Conservation (phyloP, 2,888 invertebrate species). For the Pediacus dermestoides region DNA sequence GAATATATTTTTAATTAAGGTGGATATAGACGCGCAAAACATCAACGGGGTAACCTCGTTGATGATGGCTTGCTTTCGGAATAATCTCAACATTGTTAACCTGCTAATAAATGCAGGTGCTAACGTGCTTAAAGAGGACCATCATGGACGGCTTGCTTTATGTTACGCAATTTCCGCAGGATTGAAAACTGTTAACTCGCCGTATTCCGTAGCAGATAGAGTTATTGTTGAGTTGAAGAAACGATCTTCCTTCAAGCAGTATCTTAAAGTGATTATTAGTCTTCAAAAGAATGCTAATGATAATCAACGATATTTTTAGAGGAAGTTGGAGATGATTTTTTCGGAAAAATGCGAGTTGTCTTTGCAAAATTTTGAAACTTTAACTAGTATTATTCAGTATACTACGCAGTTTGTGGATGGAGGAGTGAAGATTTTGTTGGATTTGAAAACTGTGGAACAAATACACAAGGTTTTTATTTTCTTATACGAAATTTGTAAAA, state of each 20-base stretch:
- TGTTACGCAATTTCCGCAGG: conserved; percentile 46
- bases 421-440: conserved; percentile 39
- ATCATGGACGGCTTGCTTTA: conserved; percentile 43
- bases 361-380: conserved; percentile 31
- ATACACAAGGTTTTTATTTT: conserved; percentile 24
- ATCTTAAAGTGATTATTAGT: conserved; percentile 41
- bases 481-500: too few species aligned
- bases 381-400: conserved; percentile 40
- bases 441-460: conserved; percentile 36
- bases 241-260: conserved; percentile 33
- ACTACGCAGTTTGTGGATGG: conserved; percentile 36
- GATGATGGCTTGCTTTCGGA: conserved; percentile 46
- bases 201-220: conserved; percentile 36
- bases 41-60: conserved; percentile 45
- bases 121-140: conserved; percentile 40
- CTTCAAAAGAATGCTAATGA: too few species aligned
- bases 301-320: conserved; percentile 3
- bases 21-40: conserved; percentile 37
- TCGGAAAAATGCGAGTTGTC: conserved; percentile 25
- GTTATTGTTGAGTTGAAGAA: conserved; percentile 34
- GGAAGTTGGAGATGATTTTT: conserved; percentile 2
- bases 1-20: conserved; percentile 25
- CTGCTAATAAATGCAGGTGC: conserved; percentile 39
- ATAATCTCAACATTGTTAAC: conserved; percentile 38
- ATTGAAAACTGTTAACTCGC: conserved; percentile 36